phyloP scores from a whole-genome alignment of 2,888 invertebrate genomes.

The Oscheius sp. region DNA sequence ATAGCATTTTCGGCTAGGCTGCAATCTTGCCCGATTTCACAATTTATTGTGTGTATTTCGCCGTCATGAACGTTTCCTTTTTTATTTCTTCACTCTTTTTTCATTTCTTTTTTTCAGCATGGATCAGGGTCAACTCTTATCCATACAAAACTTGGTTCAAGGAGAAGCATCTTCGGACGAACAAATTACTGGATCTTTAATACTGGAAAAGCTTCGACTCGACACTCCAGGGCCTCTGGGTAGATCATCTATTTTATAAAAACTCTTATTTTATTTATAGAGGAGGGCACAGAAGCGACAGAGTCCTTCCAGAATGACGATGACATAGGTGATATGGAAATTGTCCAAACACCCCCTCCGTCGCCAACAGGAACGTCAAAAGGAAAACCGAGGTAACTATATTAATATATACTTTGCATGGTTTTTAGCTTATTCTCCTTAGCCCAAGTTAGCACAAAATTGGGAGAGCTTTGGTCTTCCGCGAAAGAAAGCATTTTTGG shows the following conservation, averaged over 20 bases:
- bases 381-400: constrained; percentile 37
- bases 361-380: constrained; percentile 36
- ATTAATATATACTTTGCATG: constrained; percentile 41
- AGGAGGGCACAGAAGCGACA: not conserved
- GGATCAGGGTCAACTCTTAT: constrained; percentile 23
- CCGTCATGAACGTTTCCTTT: not conserved
- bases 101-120: constrained; percentile 9
- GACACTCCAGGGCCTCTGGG: constrained; percentile 7
- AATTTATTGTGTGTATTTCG: not conserved
- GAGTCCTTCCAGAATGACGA: not conserved
- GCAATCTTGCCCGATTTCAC: constrained; percentile 6
- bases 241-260: not conserved
- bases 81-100: not conserved
- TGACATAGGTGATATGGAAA: constrained; percentile 28
- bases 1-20: not conserved
- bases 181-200: constrained; percentile 4
- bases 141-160: constrained; percentile 5
- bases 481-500: constrained; percentile 61
- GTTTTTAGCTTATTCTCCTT: constrained; percentile 61
- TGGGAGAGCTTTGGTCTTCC: constrained; percentile 62
- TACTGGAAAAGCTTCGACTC: constrained; percentile 14
- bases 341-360: constrained; percentile 46
- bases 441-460: constrained; percentile 58
- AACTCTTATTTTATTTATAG: not conserved
- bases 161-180: constrained; percentile 1